Conservation (phyloP, 37 sponge, comb jelly and placozoan genomes). For the Hormiphora californensis region DNA sequence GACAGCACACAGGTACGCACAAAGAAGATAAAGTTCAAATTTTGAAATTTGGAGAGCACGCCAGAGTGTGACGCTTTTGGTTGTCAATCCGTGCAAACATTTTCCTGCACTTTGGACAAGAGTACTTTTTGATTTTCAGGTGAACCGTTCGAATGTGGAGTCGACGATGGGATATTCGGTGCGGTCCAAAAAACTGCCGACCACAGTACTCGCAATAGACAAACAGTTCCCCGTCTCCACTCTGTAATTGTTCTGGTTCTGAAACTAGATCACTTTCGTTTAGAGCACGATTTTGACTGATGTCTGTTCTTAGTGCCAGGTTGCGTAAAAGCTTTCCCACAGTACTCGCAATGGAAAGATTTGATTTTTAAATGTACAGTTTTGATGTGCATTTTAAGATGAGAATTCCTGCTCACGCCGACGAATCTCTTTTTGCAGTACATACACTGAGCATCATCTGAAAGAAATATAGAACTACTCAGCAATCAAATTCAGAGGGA, state of each 20-base stretch:
- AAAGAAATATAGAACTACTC: too few species aligned
- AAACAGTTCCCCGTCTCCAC: too few species aligned
- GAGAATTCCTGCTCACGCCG: not conserved
- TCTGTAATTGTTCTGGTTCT: too few species aligned
- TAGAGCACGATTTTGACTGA: too few species aligned
- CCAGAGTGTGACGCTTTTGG: not conserved
- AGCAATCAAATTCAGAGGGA: too few species aligned
- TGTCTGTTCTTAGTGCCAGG: not conserved
- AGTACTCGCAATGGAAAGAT: not conserved
- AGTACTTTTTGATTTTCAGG: not conserved
- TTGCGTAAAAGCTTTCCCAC: not conserved
- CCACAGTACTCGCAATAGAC: too few species aligned
- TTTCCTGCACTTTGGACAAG: not conserved
- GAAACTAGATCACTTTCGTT: too few species aligned
- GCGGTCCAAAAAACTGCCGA: not conserved
- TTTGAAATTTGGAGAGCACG: not conserved
- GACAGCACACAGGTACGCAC: too few species aligned
- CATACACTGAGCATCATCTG: too few species aligned
- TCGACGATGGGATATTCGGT: not conserved
- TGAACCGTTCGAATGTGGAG: constrained; percentile 50
- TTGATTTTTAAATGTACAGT: not conserved
- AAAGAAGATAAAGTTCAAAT: not conserved
- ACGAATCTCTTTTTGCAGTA: not conserved
- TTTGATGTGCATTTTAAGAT: not conserved
- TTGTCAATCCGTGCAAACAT: not conserved